Base-by-base conservation (phyloP, 2,797 vertebrate genomes). In the Caiman crocodilus region DNA sequence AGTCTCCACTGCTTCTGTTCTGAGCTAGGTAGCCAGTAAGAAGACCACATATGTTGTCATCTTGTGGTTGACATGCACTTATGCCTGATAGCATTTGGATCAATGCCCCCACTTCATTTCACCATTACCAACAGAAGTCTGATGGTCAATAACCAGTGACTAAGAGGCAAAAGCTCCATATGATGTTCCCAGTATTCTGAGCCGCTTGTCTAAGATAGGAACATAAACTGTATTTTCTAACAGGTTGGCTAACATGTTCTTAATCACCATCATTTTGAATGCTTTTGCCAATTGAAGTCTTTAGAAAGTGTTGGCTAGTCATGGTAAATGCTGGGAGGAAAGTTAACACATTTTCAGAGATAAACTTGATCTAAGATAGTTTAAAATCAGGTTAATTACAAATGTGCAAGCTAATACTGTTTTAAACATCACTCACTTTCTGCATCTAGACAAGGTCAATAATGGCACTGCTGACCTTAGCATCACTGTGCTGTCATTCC, bases 141-240 rank as follows among this genome's bases (percentile, higher is more conserved):
- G 93, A 92, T 91, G 94, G 94, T 82, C 84, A 94, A 82, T 76
- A 86, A 67, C 65, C 50, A 91, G 67, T 56, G 82, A 84, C 81
- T 88, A 74, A 50, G 42, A 50, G 42, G 42, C 87, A 89, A 67
- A 94, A 56, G 61, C 7, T 85, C 58, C 10, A 0, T 95, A 94
- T 93, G 88, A 71, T 32, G 28, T 82, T 91, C 94, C 87, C 96
- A 91, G 82, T 81, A 87, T 87, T 92, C 69, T 84, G 23, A 96
- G 93, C 89, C 69, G 92, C 77, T 25, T 91, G 73, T 79, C 79
- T 94, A 94, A 42, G 84, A 80, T 94, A 55, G 87, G 93, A 94
- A 87, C 61, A 84, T 91, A 93, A 76, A 73, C 23, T 73, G 35
- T 73, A 50, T 50, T 90, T 95, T 95, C 79, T 78, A 95, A 88